Conservation (phyloP, 1,140 invertebrate genomes). For the Drosophila oshimai region DNA sequence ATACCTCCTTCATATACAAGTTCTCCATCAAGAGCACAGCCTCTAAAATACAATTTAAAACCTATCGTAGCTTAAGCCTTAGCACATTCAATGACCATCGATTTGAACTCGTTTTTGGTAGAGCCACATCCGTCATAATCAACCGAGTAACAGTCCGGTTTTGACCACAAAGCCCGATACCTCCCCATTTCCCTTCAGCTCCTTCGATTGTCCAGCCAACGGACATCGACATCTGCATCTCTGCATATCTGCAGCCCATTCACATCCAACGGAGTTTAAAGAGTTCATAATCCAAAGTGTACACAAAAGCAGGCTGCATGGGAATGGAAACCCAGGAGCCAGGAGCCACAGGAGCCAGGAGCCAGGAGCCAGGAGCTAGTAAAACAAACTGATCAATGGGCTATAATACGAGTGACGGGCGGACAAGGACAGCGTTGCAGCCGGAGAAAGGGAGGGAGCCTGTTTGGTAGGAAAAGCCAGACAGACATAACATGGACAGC, state of each 20-base stretch:
- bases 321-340: background rate
- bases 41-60: too few relatives aligned
- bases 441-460: background rate
- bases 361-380: constrained; percentile 29
- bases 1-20: too few relatives aligned
- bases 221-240: constrained; percentile 27
- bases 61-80: constrained; percentile 5
- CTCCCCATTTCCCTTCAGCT: background rate
- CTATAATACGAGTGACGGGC: constrained; percentile 42
- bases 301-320: constrained; percentile 51
- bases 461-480: background rate
- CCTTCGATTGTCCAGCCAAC: background rate
- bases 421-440: background rate
- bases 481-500: constrained; percentile 66
- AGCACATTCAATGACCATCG: background rate
- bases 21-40: too few relatives aligned
- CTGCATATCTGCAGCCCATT: constrained; percentile 13
- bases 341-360: background rate
- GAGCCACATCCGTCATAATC: constrained; percentile 41
- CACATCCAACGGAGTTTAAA: constrained; percentile 43
- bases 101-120: constrained; percentile 16
- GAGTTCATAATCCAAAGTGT: constrained; percentile 69
- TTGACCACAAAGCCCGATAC: constrained; percentile 20
- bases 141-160: constrained; percentile 18
- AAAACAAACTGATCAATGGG: constrained; percentile 76